These are phyloP conservation scores for Notarius lentiginosus DNA, from an alignment of 2,113 vertebrate genomes.

Conservation along the genomic window DNA sequence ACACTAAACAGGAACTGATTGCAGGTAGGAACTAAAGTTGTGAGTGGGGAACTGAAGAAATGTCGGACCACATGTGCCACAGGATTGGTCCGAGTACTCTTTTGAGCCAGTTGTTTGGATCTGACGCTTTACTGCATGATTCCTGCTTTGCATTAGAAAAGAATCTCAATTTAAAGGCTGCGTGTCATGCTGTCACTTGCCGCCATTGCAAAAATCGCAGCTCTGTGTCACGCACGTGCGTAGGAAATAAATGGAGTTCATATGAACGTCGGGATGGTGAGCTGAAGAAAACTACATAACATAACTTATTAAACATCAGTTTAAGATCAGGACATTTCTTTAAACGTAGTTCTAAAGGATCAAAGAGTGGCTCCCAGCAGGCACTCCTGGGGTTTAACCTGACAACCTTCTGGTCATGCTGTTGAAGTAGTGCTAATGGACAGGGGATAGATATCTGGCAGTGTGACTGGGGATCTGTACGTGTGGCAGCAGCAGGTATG, in stretches of 20 bases:
- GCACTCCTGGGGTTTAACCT: background rate
- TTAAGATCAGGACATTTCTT: background rate
- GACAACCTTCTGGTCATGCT: background rate
- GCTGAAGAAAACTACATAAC: too few species aligned
- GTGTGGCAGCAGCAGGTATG: slow-evolving; percentile 21
- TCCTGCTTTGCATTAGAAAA: background rate
- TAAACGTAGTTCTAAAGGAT: background rate
- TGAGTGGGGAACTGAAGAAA: background rate
- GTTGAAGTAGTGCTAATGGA: background rate
- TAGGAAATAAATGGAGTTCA: too few species aligned
- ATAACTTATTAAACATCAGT: too few species aligned
- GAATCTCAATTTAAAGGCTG: background rate
- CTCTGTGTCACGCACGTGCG: too few species aligned
- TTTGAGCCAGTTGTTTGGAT: background rate
- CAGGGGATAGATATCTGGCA: background rate
- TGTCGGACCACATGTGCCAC: background rate
- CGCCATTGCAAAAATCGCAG: too few species aligned
- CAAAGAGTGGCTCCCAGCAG: background rate
- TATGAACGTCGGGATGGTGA: too few species aligned
- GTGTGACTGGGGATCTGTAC: background rate
- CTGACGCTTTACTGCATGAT: background rate
- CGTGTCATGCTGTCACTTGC: too few species aligned
- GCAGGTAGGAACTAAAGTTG: background rate
- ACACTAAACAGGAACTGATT: background rate
- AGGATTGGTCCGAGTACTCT: background rate